Evolutionary conservation across 2,888 invertebrate genomes (phyloP).

Genomic region (Syrphus vitripennis): DNA sequence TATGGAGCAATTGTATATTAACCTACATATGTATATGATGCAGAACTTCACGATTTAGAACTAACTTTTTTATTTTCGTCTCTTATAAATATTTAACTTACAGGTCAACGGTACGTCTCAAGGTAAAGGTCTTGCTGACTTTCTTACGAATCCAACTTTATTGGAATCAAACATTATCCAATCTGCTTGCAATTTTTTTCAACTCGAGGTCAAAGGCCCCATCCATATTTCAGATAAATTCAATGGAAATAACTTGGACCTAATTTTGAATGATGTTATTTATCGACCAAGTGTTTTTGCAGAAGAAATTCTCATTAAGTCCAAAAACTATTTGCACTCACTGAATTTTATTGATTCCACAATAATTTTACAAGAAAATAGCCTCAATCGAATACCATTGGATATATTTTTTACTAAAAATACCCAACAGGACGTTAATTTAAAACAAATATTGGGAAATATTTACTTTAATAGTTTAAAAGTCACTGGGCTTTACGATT

Average conservation of each 20-base stretch:
- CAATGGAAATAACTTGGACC: slow-evolving; percentile 79
- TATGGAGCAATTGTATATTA: too few relatives aligned
- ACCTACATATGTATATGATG: too few relatives aligned
- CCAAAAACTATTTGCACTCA: slow-evolving; percentile 81
- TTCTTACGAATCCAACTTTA: slow-evolving; percentile 81
- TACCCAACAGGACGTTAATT: slow-evolving; percentile 81
- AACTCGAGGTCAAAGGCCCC: slow-evolving; percentile 82
- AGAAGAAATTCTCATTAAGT: slow-evolving; percentile 78
- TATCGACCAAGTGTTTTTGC: slow-evolving; percentile 79
- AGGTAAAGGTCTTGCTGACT: slow-evolving; percentile 80
- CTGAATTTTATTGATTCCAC: slow-evolving; percentile 78
- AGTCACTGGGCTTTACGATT: slow-evolving; percentile 80
- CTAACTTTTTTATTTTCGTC: background rate
- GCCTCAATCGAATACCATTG: slow-evolving; percentile 81
- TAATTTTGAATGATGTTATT: slow-evolving; percentile 81
- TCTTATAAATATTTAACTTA: slow-evolving; percentile 66
- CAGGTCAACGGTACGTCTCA: slow-evolving; percentile 82
- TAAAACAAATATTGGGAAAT: slow-evolving; percentile 79
- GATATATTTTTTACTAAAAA: slow-evolving; percentile 82
- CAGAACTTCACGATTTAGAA: too few relatives aligned
- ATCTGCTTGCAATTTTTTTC: slow-evolving; percentile 81
- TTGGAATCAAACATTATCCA: slow-evolving; percentile 79
- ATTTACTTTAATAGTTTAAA: slow-evolving; percentile 81
- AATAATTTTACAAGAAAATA: slow-evolving; percentile 79
- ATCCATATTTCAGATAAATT: slow-evolving; percentile 81